Evolutionary conservation across 2,113 vertebrate genomes (phyloP).

Genomic region (Canis aureus): DNA sequence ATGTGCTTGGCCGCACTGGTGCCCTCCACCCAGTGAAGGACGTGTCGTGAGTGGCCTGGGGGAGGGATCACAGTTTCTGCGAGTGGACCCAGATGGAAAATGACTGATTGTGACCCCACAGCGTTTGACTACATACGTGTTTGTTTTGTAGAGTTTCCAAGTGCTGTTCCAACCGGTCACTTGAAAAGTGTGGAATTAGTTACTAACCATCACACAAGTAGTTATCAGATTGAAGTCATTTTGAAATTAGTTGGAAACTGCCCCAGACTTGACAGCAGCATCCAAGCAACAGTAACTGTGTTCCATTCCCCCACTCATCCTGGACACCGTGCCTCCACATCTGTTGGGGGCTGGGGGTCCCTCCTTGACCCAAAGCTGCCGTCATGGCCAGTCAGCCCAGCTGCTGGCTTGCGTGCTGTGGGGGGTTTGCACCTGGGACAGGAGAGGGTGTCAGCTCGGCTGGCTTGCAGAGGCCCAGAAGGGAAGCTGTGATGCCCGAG

Average conservation of each 20-base stretch:
- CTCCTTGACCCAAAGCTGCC: accelerated
- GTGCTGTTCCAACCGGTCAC: background rate
- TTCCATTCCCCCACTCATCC: background rate
- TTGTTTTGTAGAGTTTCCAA: background rate
- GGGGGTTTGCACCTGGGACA: background rate
- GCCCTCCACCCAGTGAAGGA: accelerated
- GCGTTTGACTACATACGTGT: background rate
- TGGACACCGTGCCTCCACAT: accelerated
- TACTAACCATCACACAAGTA: background rate
- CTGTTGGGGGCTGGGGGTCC: accelerated
- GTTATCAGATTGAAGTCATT: background rate
- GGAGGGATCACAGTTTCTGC: background rate
- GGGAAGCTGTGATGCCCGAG: no score
- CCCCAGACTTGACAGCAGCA: background rate
- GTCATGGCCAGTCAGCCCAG: accelerated
- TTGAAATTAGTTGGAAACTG: background rate
- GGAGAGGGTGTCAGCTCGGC: background rate
- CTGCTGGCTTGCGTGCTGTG: background rate
- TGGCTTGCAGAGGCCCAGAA: background rate
- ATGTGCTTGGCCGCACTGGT: accelerated
- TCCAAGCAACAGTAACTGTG: accelerated
- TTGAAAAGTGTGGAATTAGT: background rate
- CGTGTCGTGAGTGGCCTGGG: accelerated
- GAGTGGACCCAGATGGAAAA: background rate
- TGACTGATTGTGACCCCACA: background rate